Percentiles rank a stretch among this genome's conserved stretches.
phyloP scores from a whole-genome alignment of 2,113 vertebrate genomes.

The Malurus elegans region DNA sequence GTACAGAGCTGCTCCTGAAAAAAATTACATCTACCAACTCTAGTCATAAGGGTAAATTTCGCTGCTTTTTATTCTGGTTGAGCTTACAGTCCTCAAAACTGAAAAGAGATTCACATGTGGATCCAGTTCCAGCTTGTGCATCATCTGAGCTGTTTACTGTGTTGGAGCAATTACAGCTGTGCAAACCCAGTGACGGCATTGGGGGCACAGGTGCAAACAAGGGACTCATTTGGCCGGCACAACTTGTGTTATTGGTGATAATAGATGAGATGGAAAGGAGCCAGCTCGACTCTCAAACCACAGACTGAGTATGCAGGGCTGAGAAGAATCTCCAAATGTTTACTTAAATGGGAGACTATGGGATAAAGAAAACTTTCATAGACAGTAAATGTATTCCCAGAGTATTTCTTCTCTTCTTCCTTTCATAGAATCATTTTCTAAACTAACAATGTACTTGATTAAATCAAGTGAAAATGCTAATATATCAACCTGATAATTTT shows the following conservation, averaged over 20 bases:
- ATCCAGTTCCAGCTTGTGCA: neutral
- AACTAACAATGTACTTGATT: neutral
- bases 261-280: conserved; percentile 17
- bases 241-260: neutral
- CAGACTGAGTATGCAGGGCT: neutral
- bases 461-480: neutral
- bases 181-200: conserved; percentile 1
- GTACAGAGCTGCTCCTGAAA: neutral
- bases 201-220: conserved; percentile 38
- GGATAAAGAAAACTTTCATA: neutral
- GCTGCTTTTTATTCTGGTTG: neutral
- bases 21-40: neutral
- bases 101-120: neutral
- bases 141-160: conserved; percentile 23
- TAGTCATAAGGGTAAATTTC: neutral
- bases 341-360: neutral
- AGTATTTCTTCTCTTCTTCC: neutral
- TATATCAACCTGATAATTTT: neutral
- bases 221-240: neutral
- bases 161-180: conserved; percentile 18
- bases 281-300: conserved; percentile 19
- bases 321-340: neutral
- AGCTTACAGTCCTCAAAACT: neutral
- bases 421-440: neutral
- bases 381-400: neutral